Conservation (phyloP, 2,797 vertebrate species). For the Etheostoma perlongum region DNA sequence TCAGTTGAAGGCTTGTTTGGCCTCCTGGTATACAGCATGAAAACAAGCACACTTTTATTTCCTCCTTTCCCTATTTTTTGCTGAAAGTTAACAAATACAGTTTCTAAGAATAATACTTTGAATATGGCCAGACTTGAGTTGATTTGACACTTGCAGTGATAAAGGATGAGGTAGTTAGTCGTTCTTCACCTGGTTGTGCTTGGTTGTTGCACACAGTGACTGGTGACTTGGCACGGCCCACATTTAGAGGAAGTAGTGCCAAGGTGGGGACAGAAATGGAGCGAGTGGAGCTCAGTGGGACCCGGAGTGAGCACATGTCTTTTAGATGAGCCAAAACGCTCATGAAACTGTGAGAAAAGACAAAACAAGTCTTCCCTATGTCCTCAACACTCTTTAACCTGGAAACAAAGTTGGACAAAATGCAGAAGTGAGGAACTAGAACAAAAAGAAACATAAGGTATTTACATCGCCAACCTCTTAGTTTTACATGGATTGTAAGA, state of each 20-base stretch:
- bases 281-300: conserved; percentile 84
- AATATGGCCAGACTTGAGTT: not conserved
- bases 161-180: conserved; percentile 21
- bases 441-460: not conserved
- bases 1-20: conserved; percentile 26
- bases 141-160: not conserved
- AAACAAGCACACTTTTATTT: not conserved
- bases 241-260: conserved; percentile 79
- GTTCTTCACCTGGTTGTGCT: conserved; percentile 65
- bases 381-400: conserved; percentile 63
- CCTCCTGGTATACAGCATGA: conserved; percentile 26
- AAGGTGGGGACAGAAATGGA: conserved; percentile 84
- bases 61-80: not conserved
- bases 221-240: conserved; percentile 77
- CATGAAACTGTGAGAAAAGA: conserved; percentile 72
- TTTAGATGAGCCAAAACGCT: conserved; percentile 81
- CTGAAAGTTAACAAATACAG: not conserved
- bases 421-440: not conserved
- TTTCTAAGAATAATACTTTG: conserved; percentile 26
- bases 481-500: not conserved
- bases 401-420: conserved; percentile 28
- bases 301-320: conserved; percentile 84
- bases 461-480: not conserved
- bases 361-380: conserved; percentile 53
- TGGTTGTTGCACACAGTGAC: conserved; percentile 68